Evolutionary conservation across 2,797 vertebrate species (phyloP).

Genomic region (Vireo griseus): DNA sequence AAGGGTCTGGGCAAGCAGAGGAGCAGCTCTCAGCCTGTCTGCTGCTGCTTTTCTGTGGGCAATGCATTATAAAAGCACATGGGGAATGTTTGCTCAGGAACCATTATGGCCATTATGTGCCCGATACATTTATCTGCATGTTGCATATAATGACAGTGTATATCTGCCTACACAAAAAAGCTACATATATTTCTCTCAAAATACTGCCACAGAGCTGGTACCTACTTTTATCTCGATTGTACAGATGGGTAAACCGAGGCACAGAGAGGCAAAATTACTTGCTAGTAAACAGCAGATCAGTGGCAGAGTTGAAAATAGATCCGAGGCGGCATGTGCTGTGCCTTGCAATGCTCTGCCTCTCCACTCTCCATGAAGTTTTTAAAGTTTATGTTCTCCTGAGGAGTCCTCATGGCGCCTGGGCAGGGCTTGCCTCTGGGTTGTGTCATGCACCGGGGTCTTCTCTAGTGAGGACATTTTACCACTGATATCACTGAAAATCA

Average conservation of each 20-base stretch:
- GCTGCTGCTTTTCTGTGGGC: background rate
- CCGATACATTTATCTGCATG: background rate
- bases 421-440: background rate
- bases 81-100: background rate
- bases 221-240: background rate
- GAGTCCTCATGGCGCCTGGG: background rate
- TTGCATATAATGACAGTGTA: background rate
- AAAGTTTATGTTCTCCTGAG: background rate
- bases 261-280: slow-evolving; percentile 12
- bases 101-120: background rate
- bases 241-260: slow-evolving; percentile 18
- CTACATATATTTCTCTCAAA: background rate
- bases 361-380: background rate
- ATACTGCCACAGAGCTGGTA: background rate
- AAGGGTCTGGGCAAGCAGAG: background rate
- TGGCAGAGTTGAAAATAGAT: background rate
- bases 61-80: background rate
- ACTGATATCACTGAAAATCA: background rate
- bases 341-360: background rate
- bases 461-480: background rate
- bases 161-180: background rate
- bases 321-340: background rate
- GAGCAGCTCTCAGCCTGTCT: background rate
- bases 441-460: background rate
- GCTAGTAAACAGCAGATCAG: background rate